phyloP scores from a whole-genome alignment of 2,113 vertebrate genomes.

The Callopanchax toddi region DNA sequence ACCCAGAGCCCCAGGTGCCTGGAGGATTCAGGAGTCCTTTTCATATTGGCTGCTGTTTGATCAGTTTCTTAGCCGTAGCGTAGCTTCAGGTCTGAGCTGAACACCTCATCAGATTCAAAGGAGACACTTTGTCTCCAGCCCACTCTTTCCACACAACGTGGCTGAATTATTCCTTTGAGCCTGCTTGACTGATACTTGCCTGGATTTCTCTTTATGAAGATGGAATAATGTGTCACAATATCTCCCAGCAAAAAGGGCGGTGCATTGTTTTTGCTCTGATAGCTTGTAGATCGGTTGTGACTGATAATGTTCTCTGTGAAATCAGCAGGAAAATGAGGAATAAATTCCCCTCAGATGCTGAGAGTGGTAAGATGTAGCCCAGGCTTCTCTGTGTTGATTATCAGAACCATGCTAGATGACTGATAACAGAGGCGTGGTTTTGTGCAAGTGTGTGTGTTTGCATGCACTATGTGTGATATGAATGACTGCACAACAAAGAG shows the following conservation, averaged over 20 bases:
- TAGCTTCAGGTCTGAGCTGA: slow-evolving; percentile 70
- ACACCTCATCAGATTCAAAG: slow-evolving; percentile 68
- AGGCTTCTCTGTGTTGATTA: slow-evolving; percentile 58
- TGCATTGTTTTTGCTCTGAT: slow-evolving; percentile 43
- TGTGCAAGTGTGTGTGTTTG: slow-evolving; percentile 41
- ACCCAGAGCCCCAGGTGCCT: slow-evolving; percentile 65
- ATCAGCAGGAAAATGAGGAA: slow-evolving; percentile 44
- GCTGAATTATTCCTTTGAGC: slow-evolving; percentile 55
- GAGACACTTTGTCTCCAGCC: slow-evolving; percentile 58
- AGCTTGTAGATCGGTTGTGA: slow-evolving; percentile 38
- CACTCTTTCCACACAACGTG: slow-evolving; percentile 69
- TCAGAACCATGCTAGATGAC: slow-evolving; percentile 63
- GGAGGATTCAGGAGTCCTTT: slow-evolving; percentile 69
- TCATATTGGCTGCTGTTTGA: slow-evolving; percentile 76
- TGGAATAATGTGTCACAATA: slow-evolving; percentile 10
- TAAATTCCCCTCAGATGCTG: slow-evolving; percentile 58
- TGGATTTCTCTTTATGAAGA: slow-evolving; percentile 28
- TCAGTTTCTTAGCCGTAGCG: slow-evolving; percentile 53
- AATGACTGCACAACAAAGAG: slow-evolving; percentile 81
- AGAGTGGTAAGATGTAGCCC: slow-evolving; percentile 53
- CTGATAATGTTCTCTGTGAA: slow-evolving; percentile 41
- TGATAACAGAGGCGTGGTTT: slow-evolving; percentile 66
- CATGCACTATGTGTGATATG: slow-evolving; percentile 59
- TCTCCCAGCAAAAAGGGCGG: slow-evolving; percentile 48
- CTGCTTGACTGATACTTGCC: too few species aligned